Evolutionary conservation across 1,140 invertebrate genomes (phyloP).

Genomic region (Berghia stephanieae): DNA sequence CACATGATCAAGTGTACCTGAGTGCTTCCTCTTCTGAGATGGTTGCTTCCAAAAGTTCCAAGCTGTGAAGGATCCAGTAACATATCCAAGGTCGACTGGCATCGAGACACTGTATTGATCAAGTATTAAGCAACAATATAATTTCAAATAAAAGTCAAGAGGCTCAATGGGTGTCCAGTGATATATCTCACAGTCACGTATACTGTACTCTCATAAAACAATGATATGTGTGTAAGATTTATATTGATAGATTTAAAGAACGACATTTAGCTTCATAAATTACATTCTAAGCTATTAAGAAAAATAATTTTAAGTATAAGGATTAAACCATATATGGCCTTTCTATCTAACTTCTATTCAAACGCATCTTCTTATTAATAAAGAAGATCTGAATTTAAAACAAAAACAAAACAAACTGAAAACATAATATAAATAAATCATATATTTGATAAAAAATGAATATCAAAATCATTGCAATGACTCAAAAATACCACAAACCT

Average conservation of each 20-base stretch:
- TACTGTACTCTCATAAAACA: conserved; percentile 19
- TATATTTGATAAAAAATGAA: no score
- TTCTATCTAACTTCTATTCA: no score
- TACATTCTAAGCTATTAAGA: no score
- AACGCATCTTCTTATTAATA: no score
- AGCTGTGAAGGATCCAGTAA: conserved; percentile 93
- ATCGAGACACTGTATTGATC: conserved; percentile 77
- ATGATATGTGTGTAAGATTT: conserved; percentile 73
- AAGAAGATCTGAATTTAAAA: no score
- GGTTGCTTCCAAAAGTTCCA: conserved; percentile 82
- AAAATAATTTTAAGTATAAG: no score
- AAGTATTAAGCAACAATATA: neutral
- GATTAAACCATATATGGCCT: no score
- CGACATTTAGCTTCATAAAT: conserved; percentile 12
- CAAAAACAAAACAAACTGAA: no score
- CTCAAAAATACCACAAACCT: conserved; percentile 69
- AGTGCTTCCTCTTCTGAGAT: conserved; percentile 76
- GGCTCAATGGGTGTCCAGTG: neutral
- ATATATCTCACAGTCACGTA: neutral
- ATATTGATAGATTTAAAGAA: conserved; percentile 48
- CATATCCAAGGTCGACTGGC: conserved; percentile 94
- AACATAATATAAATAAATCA: no score
- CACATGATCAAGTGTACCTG: conserved; percentile 67
- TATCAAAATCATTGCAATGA: no score
- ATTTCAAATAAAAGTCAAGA: no score